phyloP scores from a whole-genome alignment of 2,797 vertebrate species.

The Lacerta agilis region DNA sequence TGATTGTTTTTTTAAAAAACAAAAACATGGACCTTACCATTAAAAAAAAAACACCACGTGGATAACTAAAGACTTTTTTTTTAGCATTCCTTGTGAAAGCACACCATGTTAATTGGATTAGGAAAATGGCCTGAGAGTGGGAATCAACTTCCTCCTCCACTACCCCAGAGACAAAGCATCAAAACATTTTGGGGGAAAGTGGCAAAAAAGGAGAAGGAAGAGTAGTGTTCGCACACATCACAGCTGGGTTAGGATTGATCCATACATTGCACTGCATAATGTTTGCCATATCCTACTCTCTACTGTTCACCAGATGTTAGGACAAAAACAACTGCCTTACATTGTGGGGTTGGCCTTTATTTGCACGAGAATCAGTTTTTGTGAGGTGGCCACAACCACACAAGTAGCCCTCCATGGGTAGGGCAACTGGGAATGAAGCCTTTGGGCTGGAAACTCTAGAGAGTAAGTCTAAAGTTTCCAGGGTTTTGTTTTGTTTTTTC shows the following conservation, averaged over 20 bases:
- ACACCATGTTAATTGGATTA: background rate
- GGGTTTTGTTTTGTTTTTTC: background rate
- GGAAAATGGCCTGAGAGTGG: background rate
- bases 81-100: background rate
- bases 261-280: background rate
- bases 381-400: background rate
- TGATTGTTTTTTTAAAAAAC: no score
- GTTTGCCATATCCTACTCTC: background rate
- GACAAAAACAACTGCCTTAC: background rate
- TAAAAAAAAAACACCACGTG: background rate
- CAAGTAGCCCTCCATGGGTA: background rate
- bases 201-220: background rate
- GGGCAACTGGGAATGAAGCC: no score
- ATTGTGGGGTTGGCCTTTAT: no score
- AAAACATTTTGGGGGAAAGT: background rate
- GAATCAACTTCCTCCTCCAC: background rate
- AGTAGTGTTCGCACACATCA: background rate
- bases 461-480: no score
- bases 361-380: no score
- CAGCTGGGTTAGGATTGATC: background rate
- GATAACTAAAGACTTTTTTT: background rate
- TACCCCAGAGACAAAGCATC: background rate
- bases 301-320: no score
- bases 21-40: no score
- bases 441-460: no score